Base-by-base conservation (phyloP, 2,888 invertebrate genomes). In the Xylophagus ater region DNA sequence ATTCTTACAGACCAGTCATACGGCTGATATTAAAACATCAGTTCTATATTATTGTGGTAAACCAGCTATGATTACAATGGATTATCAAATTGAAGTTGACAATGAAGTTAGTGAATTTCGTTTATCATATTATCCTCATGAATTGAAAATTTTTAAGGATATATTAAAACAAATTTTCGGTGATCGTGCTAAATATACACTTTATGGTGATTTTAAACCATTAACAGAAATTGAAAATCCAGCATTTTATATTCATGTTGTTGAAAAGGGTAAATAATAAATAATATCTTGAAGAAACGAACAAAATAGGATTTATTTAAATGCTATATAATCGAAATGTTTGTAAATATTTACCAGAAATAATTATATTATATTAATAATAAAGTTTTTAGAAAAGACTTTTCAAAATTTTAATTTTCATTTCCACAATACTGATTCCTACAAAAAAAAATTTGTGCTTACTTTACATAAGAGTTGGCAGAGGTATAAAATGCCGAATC, bases 81-180 rank as follows among this genome's bases (percentile, higher is more conserved):
- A 90, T 63, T 90, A 90, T 60, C 69, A 75, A 49, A 82, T 89
- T 52, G 75, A 76, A 49, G 71, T 74, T 25, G 68, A 71, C 51
- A 56, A 58, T 34, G 51, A 59, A 44, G 53, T 51, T 63, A 86
- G 82, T 53, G 81, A 86, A 53, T 90, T 90, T 63, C 76, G 89
- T 2, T 66, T 90, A 20, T 88, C 87, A 20, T 90, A 89, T 65
- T 88, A 86, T 66, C 90, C 89, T 0, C 88, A 90, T 60, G 74
- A 75, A 46, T 60, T 89, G 51, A 68, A 73, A 30, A 68, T 71
- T 17, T 90, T 90, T 66, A 76, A 72, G 1, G 55, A 66, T 19
- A 81, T 88, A 68, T 60, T 90, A 42, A 67, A 70, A 46, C 76
- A 79, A 34, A 75, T 78, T 3, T 89, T 89, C 57, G 76, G 76